Evolutionary conservation across 2,113 vertebrate genomes (phyloP), one percentile per base, ranked within the genome.

Genomic region (Cyanoderma ruficeps): DNA sequence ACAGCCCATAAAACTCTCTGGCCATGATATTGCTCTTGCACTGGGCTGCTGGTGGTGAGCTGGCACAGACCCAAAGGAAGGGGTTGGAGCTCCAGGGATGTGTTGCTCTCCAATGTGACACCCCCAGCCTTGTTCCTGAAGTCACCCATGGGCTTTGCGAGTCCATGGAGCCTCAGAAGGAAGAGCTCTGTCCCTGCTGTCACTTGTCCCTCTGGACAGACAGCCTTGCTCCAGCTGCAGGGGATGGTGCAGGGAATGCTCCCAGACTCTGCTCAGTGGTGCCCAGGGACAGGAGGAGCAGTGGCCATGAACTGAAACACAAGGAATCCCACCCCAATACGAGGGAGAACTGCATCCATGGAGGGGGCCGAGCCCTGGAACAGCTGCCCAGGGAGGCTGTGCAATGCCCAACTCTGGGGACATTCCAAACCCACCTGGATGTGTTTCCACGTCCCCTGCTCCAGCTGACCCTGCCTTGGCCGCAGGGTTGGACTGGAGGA

Each of bases 1-100:
- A 39, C 87, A 59, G 87, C 61, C 74, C 81, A 87, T 96, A 87
- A 95, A 94, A 57, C 59, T 83, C 50, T 20, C 84, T 55, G 68
- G 76, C 75, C 17, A 1, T 53, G 49, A 61, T 79, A 80, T 6
- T 72, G 77, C 2, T 2, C 78, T 82, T 72, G 91, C 93, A 84
- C 24, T 24, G 53, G 74, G 46, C 82, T 92, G 94, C 84, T 44
- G 78, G 12, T 19, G 3, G 59, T 0, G 28, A 76, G 75, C 82
- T 74, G 71, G 83, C 90, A 55, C 50, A 22, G 37, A 33, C 19
- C 44, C 87, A 79, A 16, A 60, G 65, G 60, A 71, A 37, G 41
- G 39, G 14, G 2, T 4, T 79, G 46, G 53, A 69, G 65, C 74
- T 79, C 15, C 23, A 33, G 77, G 47, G 65, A 28, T 50, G 49